Evolutionary conservation across 2,888 invertebrate genomes (phyloP), one percentile per base, ranked within the genome.

Genomic region (Ecliptopera silaceata): DNA sequence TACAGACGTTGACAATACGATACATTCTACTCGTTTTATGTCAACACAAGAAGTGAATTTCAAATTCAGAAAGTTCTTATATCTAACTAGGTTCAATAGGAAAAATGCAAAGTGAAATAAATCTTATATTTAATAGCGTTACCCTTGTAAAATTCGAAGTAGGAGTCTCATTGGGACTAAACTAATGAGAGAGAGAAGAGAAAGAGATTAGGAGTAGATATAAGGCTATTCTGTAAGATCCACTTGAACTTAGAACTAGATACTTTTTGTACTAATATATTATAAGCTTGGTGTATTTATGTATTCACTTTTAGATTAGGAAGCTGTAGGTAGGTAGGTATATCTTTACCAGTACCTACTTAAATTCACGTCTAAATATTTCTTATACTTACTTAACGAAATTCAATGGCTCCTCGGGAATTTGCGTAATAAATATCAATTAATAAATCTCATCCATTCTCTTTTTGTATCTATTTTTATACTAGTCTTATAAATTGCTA

Each of bases 91-190:
- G 12, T 39, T 48, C 39, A 57, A 22, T 56, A 43, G 46, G 36
- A 46, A 51, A 13, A 52, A 17, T 52, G 44, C 47, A 32, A 52
- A 39, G 48, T 52, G 22, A 38, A 44, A 44, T 43, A 18, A 57
- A 39, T 18, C 8, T n/a, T 45, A 41, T 20, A 41, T 20, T 42
- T 15, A 15, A 32, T 39, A 44, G n/a, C 20, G 17, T 41, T 55
- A 60, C 53, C 53, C 53, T 54, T 56, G 29, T 51, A 60, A 60
- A 52, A 42, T 53, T 60, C 45, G 42, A 56, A 56, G 47, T 29
- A 51, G 41, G 32, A 46, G 31, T 53, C 29, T 56, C 36, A 15
- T 44, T 20, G 36, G 15, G 49, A 53, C 31, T 48, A 45, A 52
- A 34, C 38, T 48, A 48, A 47, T 12, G 44, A 18, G 1, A 48